These are phyloP conservation scores for Apogon talboti DNA, from an alignment of 2,797 vertebrate species.

Conservation along the genomic window DNA sequence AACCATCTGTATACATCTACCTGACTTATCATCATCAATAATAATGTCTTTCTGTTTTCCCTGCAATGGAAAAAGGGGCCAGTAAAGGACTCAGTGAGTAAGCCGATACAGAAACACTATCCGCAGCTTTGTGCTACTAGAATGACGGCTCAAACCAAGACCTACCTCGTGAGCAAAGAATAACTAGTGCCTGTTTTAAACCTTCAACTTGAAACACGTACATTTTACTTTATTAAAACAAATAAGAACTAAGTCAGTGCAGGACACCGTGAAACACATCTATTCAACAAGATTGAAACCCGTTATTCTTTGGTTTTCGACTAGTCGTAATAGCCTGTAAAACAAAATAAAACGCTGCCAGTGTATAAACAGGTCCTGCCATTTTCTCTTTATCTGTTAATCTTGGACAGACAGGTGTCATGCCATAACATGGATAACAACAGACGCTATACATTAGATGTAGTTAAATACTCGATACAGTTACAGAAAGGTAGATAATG, in stretches of 20 bases:
- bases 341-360: background rate
- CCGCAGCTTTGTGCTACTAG: constrained; percentile 47
- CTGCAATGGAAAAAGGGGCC: constrained; percentile 32
- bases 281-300: background rate
- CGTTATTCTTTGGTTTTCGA: background rate
- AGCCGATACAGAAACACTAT: constrained; percentile 61
- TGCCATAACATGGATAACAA: constrained; percentile 6
- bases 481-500: too few relatives aligned
- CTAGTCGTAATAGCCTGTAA: too few relatives aligned
- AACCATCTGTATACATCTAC: background rate
- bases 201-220: constrained; percentile 1
- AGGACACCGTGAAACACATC: accelerated
- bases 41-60: background rate
- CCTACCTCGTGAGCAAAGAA: constrained; percentile 12
- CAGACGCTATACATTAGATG: background rate
- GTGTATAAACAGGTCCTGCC: constrained; percentile 11
- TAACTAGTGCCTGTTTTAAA: constrained; percentile 16
- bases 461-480: background rate
- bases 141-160: constrained; percentile 12
- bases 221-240: background rate
- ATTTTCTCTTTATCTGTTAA: constrained; percentile 24
- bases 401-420: constrained; percentile 45
- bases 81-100: constrained; percentile 21
- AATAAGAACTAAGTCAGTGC: background rate
- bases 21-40: background rate